Percentiles rank a stretch among this genome's conserved stretches.
These are phyloP conservation scores for Zosterops pallidus DNA, from an alignment of 2,113 vertebrate species.

Conservation along the genomic window DNA sequence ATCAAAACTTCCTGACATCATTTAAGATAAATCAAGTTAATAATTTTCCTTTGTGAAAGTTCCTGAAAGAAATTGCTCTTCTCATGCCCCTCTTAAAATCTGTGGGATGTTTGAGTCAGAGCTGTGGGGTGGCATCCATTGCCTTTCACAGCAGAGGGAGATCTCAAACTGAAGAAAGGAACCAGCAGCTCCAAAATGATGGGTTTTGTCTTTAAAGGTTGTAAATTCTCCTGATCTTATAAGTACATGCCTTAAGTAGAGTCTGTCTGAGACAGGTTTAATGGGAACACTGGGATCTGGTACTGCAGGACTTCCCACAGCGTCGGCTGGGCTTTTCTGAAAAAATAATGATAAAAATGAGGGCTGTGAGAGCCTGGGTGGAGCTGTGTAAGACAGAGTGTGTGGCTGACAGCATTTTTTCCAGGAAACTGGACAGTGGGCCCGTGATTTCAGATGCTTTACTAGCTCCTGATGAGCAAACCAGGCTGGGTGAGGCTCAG, in stretches of 20 bases:
- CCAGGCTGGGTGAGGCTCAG: background rate
- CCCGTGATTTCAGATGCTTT: background rate
- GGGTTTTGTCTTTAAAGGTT: background rate
- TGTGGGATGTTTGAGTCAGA: background rate
- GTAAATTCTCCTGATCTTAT: background rate
- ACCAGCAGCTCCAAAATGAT: background rate
- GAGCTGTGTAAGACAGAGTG: background rate
- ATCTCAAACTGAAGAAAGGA: background rate
- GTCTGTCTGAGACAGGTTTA: background rate
- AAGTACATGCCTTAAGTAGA: background rate
- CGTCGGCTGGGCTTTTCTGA: background rate
- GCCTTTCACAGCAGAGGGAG: background rate
- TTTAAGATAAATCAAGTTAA: background rate
- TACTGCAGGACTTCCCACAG: background rate
- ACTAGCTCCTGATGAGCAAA: background rate
- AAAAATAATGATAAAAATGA: background rate
- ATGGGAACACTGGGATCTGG: background rate
- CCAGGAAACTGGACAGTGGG: slow-evolving; percentile 3
- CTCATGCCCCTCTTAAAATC: background rate
- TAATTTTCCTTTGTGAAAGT: background rate
- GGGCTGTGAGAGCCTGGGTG: background rate
- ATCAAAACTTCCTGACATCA: background rate
- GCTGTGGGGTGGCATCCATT: background rate
- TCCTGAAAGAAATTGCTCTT: background rate
- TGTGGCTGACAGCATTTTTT: slow-evolving; percentile 7